Conservation (phyloP, 2,888 invertebrate species). For the Lasioglossum figueresi region DNA sequence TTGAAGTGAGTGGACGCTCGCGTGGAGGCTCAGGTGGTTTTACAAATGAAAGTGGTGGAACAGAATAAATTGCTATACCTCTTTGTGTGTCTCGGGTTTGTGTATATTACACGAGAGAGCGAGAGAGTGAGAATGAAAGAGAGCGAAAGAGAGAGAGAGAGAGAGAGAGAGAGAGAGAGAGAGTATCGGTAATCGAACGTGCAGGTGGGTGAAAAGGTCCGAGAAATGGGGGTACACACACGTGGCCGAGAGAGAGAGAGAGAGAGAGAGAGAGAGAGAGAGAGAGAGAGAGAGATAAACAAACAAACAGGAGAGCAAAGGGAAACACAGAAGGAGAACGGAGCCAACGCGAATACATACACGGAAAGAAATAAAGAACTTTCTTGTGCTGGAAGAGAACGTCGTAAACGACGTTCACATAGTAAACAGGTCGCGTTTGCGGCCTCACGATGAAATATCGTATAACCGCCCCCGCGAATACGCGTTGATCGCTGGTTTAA, state of each 20-base stretch:
- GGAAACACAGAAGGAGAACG: conserved; percentile 25
- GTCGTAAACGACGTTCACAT: neutral
- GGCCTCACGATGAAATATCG: conserved; percentile 70
- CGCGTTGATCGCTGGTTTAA: conserved; percentile 72
- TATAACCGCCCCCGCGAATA: conserved; percentile 50
- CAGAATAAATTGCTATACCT: conserved; percentile 69
- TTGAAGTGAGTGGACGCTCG: conserved; percentile 55
- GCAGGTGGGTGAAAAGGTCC: conserved; percentile 59
- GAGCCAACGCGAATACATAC: conserved; percentile 38
- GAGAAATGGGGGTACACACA: conserved; percentile 56
- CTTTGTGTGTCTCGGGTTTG: conserved; percentile 74
- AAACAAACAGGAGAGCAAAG: neutral
- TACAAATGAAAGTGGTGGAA: conserved; percentile 71
- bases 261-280: neutral
- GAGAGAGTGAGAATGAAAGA: neutral
- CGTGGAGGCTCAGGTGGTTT: conserved; percentile 63
- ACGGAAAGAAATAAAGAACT: conserved; percentile 72
- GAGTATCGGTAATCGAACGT: conserved; percentile 46
- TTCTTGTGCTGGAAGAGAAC: conserved; percentile 64
- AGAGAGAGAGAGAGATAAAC: neutral
- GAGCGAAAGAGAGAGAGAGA: neutral
- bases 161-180: no score
- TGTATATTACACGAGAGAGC: conserved; percentile 73
- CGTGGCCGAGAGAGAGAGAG: conserved; percentile 36
- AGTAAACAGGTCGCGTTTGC: neutral